Base-by-base conservation (phyloP, 2,888 invertebrate species). In the Nineta flava region DNA sequence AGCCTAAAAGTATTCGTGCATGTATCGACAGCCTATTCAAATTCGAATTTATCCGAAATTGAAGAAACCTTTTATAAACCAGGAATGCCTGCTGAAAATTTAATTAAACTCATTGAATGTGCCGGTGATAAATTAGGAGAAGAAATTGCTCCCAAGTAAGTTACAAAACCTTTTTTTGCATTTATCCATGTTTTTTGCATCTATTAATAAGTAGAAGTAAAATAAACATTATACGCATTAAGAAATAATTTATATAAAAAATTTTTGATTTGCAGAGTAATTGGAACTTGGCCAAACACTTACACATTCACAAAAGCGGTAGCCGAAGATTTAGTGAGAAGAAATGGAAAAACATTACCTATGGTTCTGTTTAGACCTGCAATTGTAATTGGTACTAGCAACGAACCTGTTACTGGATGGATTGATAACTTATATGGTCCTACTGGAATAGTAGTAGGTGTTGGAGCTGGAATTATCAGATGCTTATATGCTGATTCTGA, bases 291-390 rank as follows among this genome's bases (percentile, higher is more conserved):
- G 62, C 94, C 93, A 0, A 94, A 94, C 61, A 92, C 92, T 0
- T 95, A 94, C 62, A 84, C 91, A 2, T 87, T 82, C 62, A 93
- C 94, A 0, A 95, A 95, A 68, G 88, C 90, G 1, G 68, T 93
- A 1, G 90, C 90, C 0, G 94, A 94, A 62, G 77, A 82, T 53
- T 71, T 85, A 1, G 72, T 93, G 1, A 66, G 75, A 46, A 73
- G 72, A 48, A 76, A 81, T 57, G 81, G 79, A 0, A 70, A 68
- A 43, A 75, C 76, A n/a, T 63, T 93, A 56, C 92, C 93, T 0
- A 71, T 88, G n/a, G 85, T 84, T 53, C 80, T 94, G 51, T 77
- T 90, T 55, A 71, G 93, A 54, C 94, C 94, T 0, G 81, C 88
- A 1, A 87, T 94, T 41, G 48, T 48, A 19, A 26, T 41, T 9